Percentiles rank a stretch among this genome's conserved stretches.
These are phyloP conservation scores for Petrolisthes manimaculis DNA, from an alignment of 2,888 invertebrate genomes.

Conservation along the genomic window DNA sequence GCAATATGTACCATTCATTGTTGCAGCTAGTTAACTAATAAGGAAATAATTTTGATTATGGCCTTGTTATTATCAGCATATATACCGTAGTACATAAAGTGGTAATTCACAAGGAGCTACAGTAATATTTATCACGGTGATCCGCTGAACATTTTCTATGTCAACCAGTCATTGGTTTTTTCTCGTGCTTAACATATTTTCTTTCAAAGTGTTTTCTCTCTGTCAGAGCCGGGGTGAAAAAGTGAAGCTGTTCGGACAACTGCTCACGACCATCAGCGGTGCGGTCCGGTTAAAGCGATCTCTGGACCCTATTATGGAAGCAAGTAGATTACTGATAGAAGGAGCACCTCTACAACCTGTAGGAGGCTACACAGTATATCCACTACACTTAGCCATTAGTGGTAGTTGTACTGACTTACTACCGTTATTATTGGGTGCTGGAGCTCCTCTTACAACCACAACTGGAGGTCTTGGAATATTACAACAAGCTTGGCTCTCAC, in stretches of 20 bases:
- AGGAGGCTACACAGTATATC: conserved; percentile 12
- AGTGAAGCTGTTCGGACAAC: background rate
- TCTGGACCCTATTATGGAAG: background rate
- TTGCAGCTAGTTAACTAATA: no score
- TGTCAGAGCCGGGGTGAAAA: background rate
- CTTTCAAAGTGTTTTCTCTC: no score
- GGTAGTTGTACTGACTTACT: conserved; percentile 23
- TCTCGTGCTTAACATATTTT: no score
- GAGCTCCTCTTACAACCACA: conserved; percentile 16
- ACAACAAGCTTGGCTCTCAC: conserved; percentile 20
- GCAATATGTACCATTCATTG: no score
- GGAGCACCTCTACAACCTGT: conserved; percentile 25
- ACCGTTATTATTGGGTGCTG: conserved; percentile 23
- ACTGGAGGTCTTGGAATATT: conserved; percentile 14
- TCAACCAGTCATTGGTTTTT: no score
- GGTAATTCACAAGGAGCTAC: no score
- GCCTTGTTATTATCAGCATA: no score
- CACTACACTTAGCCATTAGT: conserved; percentile 25
- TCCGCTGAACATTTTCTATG: no score
- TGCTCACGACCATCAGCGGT: background rate
- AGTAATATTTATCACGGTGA: no score
- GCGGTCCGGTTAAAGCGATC: background rate
- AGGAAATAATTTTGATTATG: no score
- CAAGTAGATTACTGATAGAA: background rate
- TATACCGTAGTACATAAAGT: no score